phyloP scores from a whole-genome alignment of 2,888 invertebrate genomes.

The Micoletzkya japonica region DNA sequence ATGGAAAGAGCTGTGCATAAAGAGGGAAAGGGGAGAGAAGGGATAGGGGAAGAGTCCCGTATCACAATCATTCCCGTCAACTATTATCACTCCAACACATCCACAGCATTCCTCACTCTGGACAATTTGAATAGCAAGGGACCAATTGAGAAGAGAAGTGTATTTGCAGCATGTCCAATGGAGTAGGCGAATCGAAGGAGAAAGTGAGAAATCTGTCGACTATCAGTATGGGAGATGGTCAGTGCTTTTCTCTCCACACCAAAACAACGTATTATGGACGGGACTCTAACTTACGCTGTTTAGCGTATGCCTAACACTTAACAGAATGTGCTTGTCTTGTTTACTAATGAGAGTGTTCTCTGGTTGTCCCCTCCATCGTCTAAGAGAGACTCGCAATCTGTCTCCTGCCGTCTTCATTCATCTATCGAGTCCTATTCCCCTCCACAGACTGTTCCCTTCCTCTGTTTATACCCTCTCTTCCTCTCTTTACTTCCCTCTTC shows the following conservation, averaged over 20 bases:
- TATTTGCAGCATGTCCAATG: slow-evolving; percentile 17
- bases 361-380: too few species aligned
- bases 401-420: not conserved
- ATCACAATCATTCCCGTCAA: too few species aligned
- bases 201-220: slow-evolving; percentile 47
- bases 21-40: too few species aligned
- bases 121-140: not conserved
- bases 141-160: slow-evolving; percentile 30
- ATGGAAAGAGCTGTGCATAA: too few species aligned
- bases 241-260: slow-evolving; percentile 31
- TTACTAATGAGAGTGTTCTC: too few species aligned
- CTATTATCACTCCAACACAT: too few species aligned
- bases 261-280: too few species aligned
- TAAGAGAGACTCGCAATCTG: too few species aligned
- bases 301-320: too few species aligned
- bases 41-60: too few species aligned
- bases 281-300: too few species aligned
- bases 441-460: not conserved
- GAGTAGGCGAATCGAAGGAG: slow-evolving; percentile 39
- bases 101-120: not conserved
- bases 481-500: slow-evolving; percentile 13
- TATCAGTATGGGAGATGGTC: slow-evolving; percentile 48
- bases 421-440: not conserved
- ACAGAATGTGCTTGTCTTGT: too few species aligned
- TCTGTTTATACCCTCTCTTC: not conserved